These are phyloP conservation scores for Apodemus speciosus DNA, from an alignment of 2,113 vertebrate species.

Conservation along the genomic window DNA sequence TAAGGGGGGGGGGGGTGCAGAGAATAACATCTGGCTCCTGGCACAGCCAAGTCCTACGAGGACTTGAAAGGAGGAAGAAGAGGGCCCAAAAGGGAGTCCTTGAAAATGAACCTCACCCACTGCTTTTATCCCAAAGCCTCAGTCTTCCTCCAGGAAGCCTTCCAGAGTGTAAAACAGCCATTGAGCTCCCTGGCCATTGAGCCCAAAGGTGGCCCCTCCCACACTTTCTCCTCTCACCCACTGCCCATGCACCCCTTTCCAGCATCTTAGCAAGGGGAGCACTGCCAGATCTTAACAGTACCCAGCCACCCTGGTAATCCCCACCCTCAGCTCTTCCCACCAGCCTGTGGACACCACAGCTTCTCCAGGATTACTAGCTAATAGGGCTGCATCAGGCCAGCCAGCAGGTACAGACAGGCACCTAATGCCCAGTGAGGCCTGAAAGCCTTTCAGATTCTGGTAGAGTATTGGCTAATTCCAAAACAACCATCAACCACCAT, in stretches of 20 bases:
- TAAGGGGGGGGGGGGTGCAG: not conserved
- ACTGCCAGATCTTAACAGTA: not conserved
- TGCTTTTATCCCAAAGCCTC: not conserved
- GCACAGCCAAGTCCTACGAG: not conserved
- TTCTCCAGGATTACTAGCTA: slow-evolving; percentile 4
- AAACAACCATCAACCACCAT: not conserved
- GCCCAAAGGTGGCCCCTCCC: not conserved
- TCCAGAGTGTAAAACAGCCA: not conserved
- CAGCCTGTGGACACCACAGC: not conserved
- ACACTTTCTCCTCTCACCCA: not conserved
- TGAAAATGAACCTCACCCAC: not conserved
- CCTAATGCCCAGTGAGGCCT: not conserved
- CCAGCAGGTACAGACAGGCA: not conserved
- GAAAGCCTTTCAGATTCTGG: not conserved
- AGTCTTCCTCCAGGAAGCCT: not conserved
- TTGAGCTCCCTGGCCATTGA: not conserved
- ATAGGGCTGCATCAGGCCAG: not conserved
- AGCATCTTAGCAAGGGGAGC: not conserved
- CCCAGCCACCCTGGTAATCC: not conserved
- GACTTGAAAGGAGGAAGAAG: not conserved
- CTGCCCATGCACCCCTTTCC: not conserved
- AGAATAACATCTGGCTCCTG: not conserved
- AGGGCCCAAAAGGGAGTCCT: not conserved
- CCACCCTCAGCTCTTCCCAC: not conserved
- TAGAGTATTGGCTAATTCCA: slow-evolving; percentile 37